phyloP scores from a whole-genome alignment of 2,797 vertebrate genomes.

The Columba guinea region DNA sequence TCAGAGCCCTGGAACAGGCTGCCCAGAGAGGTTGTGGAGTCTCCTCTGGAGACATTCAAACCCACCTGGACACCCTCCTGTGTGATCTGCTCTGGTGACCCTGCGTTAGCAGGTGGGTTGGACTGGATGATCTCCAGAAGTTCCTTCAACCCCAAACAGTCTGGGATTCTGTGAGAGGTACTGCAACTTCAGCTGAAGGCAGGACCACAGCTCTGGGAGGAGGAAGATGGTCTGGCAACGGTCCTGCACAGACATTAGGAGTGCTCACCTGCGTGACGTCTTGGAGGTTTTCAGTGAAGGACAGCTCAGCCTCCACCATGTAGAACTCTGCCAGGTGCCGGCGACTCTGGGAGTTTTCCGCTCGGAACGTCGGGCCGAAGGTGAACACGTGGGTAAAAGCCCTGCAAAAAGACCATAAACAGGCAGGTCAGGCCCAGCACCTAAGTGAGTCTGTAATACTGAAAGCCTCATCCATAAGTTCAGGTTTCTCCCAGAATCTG shows the following conservation, averaged over 20 bases:
- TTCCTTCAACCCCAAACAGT: too few relatives aligned
- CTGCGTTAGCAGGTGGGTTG: too few relatives aligned
- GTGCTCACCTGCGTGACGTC: constrained; percentile 88
- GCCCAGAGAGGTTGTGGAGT: too few relatives aligned
- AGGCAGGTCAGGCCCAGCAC: not conserved
- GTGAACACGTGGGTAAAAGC: constrained; percentile 90
- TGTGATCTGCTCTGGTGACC: too few relatives aligned
- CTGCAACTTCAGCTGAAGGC: not conserved
- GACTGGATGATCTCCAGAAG: too few relatives aligned
- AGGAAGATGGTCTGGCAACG: not conserved
- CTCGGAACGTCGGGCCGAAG: constrained; percentile 94
- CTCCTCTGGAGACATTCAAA: too few relatives aligned
- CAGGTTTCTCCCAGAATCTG: not conserved
- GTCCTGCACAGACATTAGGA: not conserved
- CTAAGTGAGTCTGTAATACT: not conserved
- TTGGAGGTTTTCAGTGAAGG: constrained; percentile 88
- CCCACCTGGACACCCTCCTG: too few relatives aligned
- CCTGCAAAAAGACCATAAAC: constrained; percentile 73
- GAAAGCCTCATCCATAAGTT: not conserved
- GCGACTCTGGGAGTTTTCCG: constrained; percentile 94
- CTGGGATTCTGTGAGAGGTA: not conserved
- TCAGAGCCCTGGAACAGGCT: too few relatives aligned
- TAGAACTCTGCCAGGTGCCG: constrained; percentile 97
- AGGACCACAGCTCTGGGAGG: not conserved
- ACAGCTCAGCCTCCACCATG: constrained; percentile 97